Evolutionary conservation across 2,888 invertebrate genomes (phyloP), one percentile per base, ranked within the genome.

Genomic region (Trissolcus brochymenae): DNA sequence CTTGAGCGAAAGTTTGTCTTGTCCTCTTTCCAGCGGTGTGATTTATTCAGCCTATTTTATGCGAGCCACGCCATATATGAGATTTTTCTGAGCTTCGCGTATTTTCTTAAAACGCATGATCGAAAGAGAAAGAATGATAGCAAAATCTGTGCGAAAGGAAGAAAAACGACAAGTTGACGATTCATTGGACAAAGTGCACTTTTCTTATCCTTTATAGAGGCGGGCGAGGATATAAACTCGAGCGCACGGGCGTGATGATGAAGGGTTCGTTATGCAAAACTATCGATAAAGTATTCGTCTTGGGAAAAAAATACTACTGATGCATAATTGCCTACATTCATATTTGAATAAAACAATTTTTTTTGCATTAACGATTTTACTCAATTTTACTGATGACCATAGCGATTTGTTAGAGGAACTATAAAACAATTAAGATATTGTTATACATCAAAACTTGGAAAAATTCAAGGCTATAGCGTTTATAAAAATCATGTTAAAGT

Each of bases 31-130:
- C 56, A 25, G 53, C 76, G 53, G 50, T 78, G 82, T 85, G 86
- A 87, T 87, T 87, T 87, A 87, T 87, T 85, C 86, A 83, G 82
- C 82, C 84, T 84, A 84, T 85, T 85, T 85, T 86, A 84, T 84
- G 83, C 84, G 82, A 84, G 80, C 81, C 82, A 78, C 80, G 80
- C 83, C 84, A 80, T 85, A 82, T 83, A 86, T 86, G 86, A 87
- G 86, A 86, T 85, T 86, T 84, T 82, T 82, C 81, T 79, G 84
- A 83, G 82, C 82, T 83, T 82, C 35, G 35, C 85, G 84, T 86
- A 87, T 84, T 86, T 86, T 83, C 84, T 80, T 79, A 71, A 72
- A 78, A 75, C 78, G 75, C 78, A 78, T 78, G 75, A 78, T 78
- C 78, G 78, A 75, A 78, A 72, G 71, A 75, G 75, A 78, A 78